These are phyloP conservation scores for Fregetta grallaria DNA, from an alignment of 2,113 vertebrate genomes.

Conservation along the genomic window DNA sequence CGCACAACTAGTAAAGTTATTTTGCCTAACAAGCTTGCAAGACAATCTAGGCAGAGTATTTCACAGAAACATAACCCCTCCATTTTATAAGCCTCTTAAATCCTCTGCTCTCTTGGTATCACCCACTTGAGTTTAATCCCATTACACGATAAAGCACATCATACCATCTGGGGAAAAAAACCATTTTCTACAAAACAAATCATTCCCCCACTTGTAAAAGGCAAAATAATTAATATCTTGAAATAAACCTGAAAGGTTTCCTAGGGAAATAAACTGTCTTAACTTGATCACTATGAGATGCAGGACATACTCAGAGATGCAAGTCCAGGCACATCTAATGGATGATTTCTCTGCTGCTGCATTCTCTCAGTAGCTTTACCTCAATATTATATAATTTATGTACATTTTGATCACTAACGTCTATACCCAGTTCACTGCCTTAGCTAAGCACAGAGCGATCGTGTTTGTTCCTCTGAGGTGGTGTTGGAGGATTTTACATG, in stretches of 20 bases:
- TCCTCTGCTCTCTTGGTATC: background rate
- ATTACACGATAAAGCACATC: background rate
- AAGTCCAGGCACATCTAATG: background rate
- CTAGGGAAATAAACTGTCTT: background rate
- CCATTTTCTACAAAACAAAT: background rate
- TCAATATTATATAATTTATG: background rate
- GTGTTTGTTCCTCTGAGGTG: background rate
- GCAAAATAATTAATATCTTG: background rate
- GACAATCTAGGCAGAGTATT: background rate
- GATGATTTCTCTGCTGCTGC: background rate
- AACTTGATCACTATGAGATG: background rate
- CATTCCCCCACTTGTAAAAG: background rate
- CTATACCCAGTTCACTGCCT: background rate
- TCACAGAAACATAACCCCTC: background rate
- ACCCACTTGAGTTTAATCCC: background rate
- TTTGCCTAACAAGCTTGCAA: background rate
- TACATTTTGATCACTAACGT: background rate
- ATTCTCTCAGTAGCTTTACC: background rate
- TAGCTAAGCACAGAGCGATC: accelerated
- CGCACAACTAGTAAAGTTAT: background rate
- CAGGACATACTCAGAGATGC: background rate
- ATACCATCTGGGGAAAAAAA: background rate
- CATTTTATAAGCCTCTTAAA: background rate
- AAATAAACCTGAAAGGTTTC: background rate
- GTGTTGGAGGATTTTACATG: background rate